Conservation (phyloP, 2,888 invertebrate species). For the Ophion slaviceki region DNA sequence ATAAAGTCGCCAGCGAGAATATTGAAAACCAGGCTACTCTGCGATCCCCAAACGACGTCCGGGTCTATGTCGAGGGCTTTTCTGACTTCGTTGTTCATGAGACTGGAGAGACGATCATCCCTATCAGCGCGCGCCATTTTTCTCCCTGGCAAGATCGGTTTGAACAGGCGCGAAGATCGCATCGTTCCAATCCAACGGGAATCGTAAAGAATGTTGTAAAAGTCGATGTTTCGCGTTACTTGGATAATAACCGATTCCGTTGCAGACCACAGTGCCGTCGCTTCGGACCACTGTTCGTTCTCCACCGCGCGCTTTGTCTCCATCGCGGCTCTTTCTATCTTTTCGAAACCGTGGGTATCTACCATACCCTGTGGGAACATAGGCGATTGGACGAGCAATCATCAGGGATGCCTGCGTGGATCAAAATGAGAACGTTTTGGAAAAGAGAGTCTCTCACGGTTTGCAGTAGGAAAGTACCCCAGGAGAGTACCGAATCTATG, state of each 20-base stretch:
- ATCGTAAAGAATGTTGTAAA: constrained; percentile 91
- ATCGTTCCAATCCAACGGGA: not conserved
- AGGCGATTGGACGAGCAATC: too few relatives aligned
- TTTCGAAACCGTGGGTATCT: constrained; percentile 87
- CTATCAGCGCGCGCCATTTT: constrained; percentile 71
- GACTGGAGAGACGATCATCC: constrained; percentile 79
- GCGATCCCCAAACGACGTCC: constrained; percentile 86
- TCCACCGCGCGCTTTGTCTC: constrained; percentile 86
- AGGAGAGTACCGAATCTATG: constrained; percentile 92
- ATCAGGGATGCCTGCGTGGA: too few relatives aligned
- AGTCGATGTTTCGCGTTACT: constrained; percentile 89
- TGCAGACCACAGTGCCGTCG: constrained; percentile 88
- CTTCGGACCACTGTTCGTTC: constrained; percentile 85
- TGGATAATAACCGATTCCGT: constrained; percentile 86
- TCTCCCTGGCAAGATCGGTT: constrained; percentile 11
- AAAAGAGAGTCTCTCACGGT: constrained; percentile 37
- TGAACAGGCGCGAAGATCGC: not conserved
- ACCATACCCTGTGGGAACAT: constrained; percentile 85
- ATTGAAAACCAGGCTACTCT: constrained; percentile 86
- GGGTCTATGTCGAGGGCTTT: constrained; percentile 85
- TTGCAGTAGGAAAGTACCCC: constrained; percentile 91
- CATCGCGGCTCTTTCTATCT: constrained; percentile 86
- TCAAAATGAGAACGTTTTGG: too few relatives aligned
- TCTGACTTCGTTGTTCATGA: constrained; percentile 91
- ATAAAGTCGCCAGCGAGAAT: constrained; percentile 89